Evolutionary conservation across 2,797 vertebrate species (phyloP), one percentile per base, ranked within the genome.

Genomic region (Anomalospiza imberbis): DNA sequence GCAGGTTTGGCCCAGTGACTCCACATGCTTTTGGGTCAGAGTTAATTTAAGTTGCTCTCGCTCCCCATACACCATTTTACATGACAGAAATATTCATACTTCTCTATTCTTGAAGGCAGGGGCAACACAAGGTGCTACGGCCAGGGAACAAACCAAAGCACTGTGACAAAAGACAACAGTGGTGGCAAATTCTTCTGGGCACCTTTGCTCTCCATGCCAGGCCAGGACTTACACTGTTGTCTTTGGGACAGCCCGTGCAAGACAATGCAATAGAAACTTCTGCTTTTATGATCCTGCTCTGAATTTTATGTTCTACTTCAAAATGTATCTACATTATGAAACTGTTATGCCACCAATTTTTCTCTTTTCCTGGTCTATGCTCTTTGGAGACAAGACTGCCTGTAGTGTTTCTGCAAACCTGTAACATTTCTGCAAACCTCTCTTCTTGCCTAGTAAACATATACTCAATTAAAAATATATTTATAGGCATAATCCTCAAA

Each of bases 381-480:
- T 80, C 72, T 63, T 29, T 58, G 25, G 62, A 73, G 29, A 85
- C 26, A 79, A 31, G 16, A 60, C 53, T 91, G 61, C 76, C 73
- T 54, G 54, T 24, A 72, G 62, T 36, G n/a, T 58, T 95, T 83
- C 68, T 89, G 50, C 80, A 92, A 88, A 85, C 47, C 32, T 76
- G n/a, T n/a, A n/a, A n/a, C n/a, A n/a, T 58, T 95, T 83, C 68
- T 89, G 50, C 80, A 92, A 88, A 85, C 47, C 19, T 76, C 32
- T 83, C 77, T 66, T 86, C 85, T 84, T 83, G 63, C 80, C 73
- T 78, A 85, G 51, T 54, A 78, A 92, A 65, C 72, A 71, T 34
- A 68, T 38, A 72, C 50, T 61, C 77, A 61, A 83, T 89, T 90
- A 63, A 91, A 94, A 92, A 74, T 44, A 65, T 34, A 89, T 85